Evolutionary conservation across 2,113 vertebrate genomes (phyloP).

Genomic region (Ptilonorhynchus violaceus): DNA sequence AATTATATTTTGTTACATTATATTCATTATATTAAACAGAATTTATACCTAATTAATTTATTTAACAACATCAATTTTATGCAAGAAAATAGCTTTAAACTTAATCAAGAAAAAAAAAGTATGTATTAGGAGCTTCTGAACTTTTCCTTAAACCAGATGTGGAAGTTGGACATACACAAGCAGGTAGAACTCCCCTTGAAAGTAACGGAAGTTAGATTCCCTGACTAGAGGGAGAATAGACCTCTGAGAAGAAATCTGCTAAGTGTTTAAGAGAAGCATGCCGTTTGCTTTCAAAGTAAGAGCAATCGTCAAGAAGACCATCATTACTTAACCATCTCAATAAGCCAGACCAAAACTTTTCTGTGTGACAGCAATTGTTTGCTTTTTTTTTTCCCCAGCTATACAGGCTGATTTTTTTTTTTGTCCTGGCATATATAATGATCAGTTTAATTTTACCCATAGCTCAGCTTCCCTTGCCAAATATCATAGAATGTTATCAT

Average conservation of each 20-base stretch:
- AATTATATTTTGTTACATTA: neutral
- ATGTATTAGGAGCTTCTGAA: neutral
- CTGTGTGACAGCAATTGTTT: neutral
- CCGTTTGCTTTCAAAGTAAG: neutral
- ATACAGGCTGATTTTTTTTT: neutral
- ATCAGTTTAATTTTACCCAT: neutral
- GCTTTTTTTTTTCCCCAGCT: neutral
- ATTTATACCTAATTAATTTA: neutral
- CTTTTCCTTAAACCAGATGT: neutral
- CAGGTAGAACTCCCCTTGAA: neutral
- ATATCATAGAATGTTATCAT: neutral
- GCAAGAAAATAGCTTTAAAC: neutral
- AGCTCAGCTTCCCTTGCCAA: neutral
- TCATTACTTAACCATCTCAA: neutral
- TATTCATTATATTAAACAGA: neutral
- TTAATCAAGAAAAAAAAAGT: neutral
- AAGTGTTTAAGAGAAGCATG: neutral
- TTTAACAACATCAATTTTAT: neutral
- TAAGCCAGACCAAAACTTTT: neutral
- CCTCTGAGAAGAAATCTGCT: neutral
- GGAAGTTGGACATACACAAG: neutral
- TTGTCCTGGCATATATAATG: neutral
- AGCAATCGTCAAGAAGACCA: neutral
- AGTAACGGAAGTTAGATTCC: neutral
- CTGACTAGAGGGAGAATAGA: neutral